Percentiles rank a stretch among this genome's conserved stretches.
These are phyloP conservation scores for Porites cylindrica DNA, from an alignment of 92 coral and sea anemone genomes.

Conservation along the genomic window DNA sequence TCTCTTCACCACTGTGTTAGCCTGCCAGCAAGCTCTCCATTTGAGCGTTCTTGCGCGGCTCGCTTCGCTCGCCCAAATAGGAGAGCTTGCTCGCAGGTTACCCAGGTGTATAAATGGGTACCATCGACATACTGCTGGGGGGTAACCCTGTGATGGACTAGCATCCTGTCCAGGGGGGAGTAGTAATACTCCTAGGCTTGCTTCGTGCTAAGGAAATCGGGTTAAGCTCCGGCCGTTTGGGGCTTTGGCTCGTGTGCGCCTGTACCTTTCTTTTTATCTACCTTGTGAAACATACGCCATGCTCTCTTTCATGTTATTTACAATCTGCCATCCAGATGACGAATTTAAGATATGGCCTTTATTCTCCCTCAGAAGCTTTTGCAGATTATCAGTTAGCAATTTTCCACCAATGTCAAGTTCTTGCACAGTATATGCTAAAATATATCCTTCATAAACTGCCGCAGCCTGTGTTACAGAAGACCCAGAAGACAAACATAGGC, in stretches of 20 bases:
- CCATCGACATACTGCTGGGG: too few relatives aligned
- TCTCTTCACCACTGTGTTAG: too few relatives aligned
- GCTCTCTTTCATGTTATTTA: slow-evolving; percentile 89
- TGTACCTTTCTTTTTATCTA: background rate
- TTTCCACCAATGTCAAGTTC: slow-evolving; percentile 94
- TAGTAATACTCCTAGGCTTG: too few relatives aligned
- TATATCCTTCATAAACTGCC: slow-evolving; percentile 93
- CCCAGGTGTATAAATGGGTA: too few relatives aligned
- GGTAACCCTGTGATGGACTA: too few relatives aligned
- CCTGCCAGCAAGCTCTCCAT: too few relatives aligned
- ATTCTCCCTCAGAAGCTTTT: slow-evolving; percentile 78
- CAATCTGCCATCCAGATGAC: slow-evolving; percentile 99
- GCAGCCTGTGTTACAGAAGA: slow-evolving; percentile 95
- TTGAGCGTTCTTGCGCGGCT: too few relatives aligned
- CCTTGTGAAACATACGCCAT: slow-evolving; percentile 94
- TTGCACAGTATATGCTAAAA: slow-evolving; percentile 80
- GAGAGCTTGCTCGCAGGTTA: too few relatives aligned
- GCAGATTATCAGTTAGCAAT: slow-evolving; percentile 90
- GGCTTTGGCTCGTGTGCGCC: background rate
- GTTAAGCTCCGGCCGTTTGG: too few relatives aligned
- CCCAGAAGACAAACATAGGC: slow-evolving; percentile 93
- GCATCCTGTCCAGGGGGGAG: too few relatives aligned
- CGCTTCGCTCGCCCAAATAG: too few relatives aligned
- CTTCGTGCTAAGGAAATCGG: too few relatives aligned
- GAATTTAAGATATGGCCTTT: slow-evolving; percentile 89